Evolutionary conservation across 2,797 vertebrate species (phyloP), one percentile per base, ranked within the genome.

Genomic region (Pseudotriccus pelzelni): DNA sequence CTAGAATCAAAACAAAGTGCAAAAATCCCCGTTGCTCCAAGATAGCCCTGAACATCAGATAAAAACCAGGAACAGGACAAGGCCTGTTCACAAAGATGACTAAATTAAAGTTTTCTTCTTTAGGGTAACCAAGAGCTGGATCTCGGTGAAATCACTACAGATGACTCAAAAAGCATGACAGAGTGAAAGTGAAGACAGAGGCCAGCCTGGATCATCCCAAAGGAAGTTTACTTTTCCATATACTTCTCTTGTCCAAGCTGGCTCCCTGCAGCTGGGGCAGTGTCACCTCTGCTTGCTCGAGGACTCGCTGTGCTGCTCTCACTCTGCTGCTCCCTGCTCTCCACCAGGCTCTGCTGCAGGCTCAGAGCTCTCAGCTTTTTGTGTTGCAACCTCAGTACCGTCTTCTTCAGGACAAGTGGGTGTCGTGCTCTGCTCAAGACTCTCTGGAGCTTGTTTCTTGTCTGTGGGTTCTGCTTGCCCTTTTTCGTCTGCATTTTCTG

Each of bases 11-110:
- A 86, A 60, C 84, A 36, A 87, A 87, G 90, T 90, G 92, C 74
- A 78, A 76, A 91, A 92, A 92, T 80, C 92, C 87, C 94, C 73
- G 7, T 79, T 70, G 81, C 62, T 87, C 80, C 69, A 64, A 84
- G 68, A 87, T 7, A 86, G 74, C 74, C 59, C 76, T 58, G 67
- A 89, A 87, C n/a, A 87, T 46, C 79, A 80, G 67, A n/a, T 49
- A 85, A 67, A 84, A 86, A 53, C 2, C 63, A 67, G 63, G 19
- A 75, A 37, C 44, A 74, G 72, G 55, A 59, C 49, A 60, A 7
- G 2, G 82, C 75, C 60, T 73, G 68, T 10, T 44, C 0, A 0
- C 4, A 20, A 79, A 44, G 37, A 41, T 12, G 24, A 63, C 16
- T 1, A 34, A 47, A 37, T 16, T 8, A 21, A 46, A 53, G 41